These are phyloP conservation scores for Drosophila triauraria DNA, from an alignment of 1,140 invertebrate genomes.

Conservation along the genomic window DNA sequence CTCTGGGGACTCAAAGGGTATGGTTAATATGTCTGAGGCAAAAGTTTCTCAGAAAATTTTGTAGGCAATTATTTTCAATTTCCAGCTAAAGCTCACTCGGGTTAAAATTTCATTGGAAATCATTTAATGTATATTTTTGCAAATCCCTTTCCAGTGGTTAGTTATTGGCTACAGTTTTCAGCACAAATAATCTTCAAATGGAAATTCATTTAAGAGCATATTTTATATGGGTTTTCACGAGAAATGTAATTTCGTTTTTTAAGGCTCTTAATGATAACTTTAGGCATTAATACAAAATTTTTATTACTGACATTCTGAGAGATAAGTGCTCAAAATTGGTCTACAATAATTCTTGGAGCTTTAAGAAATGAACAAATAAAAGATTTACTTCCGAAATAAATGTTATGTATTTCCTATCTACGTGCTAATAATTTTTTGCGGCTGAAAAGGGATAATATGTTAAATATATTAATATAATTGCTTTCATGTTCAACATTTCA, in stretches of 20 bases:
- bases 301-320: too few relatives aligned
- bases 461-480: neutral
- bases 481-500: neutral
- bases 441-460: too few relatives aligned
- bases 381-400: too few relatives aligned
- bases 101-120: slow-evolving; percentile 3
- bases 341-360: too few relatives aligned
- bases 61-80: neutral
- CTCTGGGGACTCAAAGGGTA: neutral
- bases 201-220: neutral
- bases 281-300: too few relatives aligned
- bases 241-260: too few relatives aligned
- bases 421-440: too few relatives aligned
- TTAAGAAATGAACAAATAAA: too few relatives aligned
- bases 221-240: neutral
- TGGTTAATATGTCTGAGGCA: neutral
- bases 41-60: neutral
- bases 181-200: slow-evolving; percentile 2
- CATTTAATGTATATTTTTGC: neutral
- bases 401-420: too few relatives aligned
- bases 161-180: neutral
- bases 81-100: neutral
- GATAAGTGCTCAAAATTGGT: too few relatives aligned
- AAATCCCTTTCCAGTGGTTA: neutral
- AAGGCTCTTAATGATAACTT: too few relatives aligned